Evolutionary conservation across 1,140 invertebrate genomes (phyloP).

Genomic region (Drosophila setifemur): DNA sequence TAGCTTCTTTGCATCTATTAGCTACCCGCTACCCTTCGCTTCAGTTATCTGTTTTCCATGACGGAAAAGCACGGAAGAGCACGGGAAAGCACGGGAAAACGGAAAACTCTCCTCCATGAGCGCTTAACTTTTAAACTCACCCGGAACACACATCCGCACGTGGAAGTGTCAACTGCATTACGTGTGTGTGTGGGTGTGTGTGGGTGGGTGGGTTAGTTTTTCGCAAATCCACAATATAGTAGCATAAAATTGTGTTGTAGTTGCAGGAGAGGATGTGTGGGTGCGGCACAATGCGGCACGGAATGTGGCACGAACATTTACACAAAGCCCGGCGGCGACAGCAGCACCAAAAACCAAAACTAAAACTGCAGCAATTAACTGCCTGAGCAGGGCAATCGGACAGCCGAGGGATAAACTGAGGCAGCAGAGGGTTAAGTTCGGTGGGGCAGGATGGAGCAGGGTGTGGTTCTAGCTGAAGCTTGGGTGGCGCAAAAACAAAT

Average conservation of each 20-base stretch:
- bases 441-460: too few species aligned
- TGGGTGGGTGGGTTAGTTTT: neutral
- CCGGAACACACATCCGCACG: neutral
- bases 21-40: slow-evolving; percentile 1
- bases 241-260: neutral
- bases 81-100: neutral
- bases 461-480: too few species aligned
- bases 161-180: slow-evolving; percentile 24
- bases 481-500: slow-evolving; percentile 34
- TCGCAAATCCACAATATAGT: neutral
- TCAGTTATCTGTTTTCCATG: slow-evolving; percentile 34
- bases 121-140: slow-evolving; percentile 24
- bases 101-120: neutral
- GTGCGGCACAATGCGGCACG: slow-evolving; percentile 31
- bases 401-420: neutral
- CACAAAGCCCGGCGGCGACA: slow-evolving; percentile 39
- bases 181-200: neutral
- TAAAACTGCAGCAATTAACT: slow-evolving; percentile 48
- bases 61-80: slow-evolving; percentile 2
- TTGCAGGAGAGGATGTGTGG: neutral
- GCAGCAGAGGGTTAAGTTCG: slow-evolving; percentile 1
- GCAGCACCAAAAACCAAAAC: slow-evolving; percentile 36
- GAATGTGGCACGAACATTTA: slow-evolving; percentile 46
- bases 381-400: slow-evolving; percentile 16
- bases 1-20: slow-evolving; percentile 5